A percentile compares a stretch with the other conserved stretches of the same genome.
phyloP scores from a whole-genome alignment of 2,888 invertebrate genomes.

The Euzophera pinguis region DNA sequence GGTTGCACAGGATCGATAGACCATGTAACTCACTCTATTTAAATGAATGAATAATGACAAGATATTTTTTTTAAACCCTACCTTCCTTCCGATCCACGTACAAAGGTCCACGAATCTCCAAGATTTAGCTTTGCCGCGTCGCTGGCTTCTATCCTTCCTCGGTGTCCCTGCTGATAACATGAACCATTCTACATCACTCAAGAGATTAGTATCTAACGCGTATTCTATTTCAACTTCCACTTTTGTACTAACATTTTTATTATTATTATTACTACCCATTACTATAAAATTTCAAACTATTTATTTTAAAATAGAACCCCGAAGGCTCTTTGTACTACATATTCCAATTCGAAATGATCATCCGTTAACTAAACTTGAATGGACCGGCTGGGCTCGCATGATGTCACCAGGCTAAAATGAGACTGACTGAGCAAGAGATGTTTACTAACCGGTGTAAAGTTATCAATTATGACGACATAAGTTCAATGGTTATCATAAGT shows the following conservation, averaged over 20 bases:
- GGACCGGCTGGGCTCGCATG: conserved; percentile 19
- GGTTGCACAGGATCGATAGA: too few relatives aligned
- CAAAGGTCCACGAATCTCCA: conserved; percentile 64
- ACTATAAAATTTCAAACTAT: conserved; percentile 5
- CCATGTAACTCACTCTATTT: too few relatives aligned
- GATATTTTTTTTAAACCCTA: conserved; percentile 25
- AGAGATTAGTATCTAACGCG: conserved; percentile 42
- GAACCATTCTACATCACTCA: conserved; percentile 64
- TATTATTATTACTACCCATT: conserved; percentile 32
- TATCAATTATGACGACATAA: conserved; percentile 39
- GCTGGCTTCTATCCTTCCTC: conserved; percentile 46
- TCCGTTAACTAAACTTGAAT: conserved; percentile 29
- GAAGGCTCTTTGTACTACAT: neutral
- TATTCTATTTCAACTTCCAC: conserved; percentile 60
- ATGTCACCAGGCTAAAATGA: conserved; percentile 32
- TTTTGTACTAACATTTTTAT: conserved; percentile 37
- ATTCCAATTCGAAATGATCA: conserved; percentile 1
- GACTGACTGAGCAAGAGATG: conserved; percentile 11
- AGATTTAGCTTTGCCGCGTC: conserved; percentile 49
- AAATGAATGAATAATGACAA: too few relatives aligned
- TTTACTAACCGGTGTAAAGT: conserved; percentile 25
- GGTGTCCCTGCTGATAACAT: conserved; percentile 63
- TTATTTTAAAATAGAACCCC: neutral
- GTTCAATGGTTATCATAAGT: conserved; percentile 25
- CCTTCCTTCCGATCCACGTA: conserved; percentile 71